Percentiles rank a stretch among this genome's conserved stretches.
Conservation (phyloP, 2,113 vertebrate species). For the Drymodes brunneopygia region DNA sequence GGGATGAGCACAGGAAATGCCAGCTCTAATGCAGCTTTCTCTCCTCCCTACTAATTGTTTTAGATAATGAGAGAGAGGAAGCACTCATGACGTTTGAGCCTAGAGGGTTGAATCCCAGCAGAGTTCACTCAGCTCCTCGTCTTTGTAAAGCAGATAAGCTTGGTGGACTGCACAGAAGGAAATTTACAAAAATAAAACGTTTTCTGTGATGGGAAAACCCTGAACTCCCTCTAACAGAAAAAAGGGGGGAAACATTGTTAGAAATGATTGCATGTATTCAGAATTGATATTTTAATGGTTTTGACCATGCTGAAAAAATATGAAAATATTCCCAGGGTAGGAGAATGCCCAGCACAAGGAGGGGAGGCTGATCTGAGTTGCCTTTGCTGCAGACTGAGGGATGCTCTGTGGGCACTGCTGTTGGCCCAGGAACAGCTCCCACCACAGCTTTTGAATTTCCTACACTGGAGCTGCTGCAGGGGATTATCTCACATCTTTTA, state of each 20-base stretch:
- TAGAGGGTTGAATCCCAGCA: neutral
- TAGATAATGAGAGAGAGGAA: slow-evolving; percentile 26
- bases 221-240: neutral
- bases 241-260: neutral
- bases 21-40: slow-evolving; percentile 16
- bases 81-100: neutral
- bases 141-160: neutral
- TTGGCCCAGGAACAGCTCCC: neutral
- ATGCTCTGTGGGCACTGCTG: accelerated
- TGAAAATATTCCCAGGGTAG: neutral
- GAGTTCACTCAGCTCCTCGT: slow-evolving; percentile 35
- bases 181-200: neutral
- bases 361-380: accelerated
- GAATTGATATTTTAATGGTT: neutral
- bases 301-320: neutral
- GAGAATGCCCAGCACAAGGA: neutral
- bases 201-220: neutral
- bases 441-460: neutral
- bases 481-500: neutral
- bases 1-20: neutral
- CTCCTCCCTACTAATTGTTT: slow-evolving; percentile 24
- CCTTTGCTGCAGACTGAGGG: neutral
- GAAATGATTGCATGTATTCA: neutral
- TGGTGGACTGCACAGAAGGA: neutral
- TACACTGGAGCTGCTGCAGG: neutral